Percentiles rank a stretch among this genome's conserved stretches.
These are phyloP conservation scores for Suncus etruscus DNA, from an alignment of 2,113 vertebrate species.

Conservation along the genomic window DNA sequence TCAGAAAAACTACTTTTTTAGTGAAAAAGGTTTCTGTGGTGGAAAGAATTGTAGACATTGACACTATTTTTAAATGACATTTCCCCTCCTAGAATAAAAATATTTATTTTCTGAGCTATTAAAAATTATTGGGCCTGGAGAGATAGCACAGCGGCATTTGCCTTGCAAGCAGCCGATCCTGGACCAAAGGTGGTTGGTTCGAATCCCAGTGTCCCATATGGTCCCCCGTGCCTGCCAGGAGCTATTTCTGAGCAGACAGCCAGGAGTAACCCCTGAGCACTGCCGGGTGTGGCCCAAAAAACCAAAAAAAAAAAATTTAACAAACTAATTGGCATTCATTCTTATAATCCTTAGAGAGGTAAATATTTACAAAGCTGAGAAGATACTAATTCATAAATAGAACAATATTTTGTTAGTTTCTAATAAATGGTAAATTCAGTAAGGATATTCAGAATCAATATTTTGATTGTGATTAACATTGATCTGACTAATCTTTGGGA, in stretches of 20 bases:
- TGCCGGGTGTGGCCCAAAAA: no score
- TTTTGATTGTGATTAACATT: conserved; percentile 76
- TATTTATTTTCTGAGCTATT: conserved; percentile 71
- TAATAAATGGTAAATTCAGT: conserved; percentile 83
- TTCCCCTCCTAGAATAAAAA: conserved; percentile 60
- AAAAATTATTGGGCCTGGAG: no score
- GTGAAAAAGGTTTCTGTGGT: conserved; percentile 28
- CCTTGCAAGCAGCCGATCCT: no score
- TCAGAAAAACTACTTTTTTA: conserved; percentile 65
- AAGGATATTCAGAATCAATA: conserved; percentile 77
- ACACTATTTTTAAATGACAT: conserved; percentile 64
- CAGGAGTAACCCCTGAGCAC: no score
- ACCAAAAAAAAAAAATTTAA: no score
- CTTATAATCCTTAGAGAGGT: conserved; percentile 73
- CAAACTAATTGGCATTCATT: conserved; percentile 78
- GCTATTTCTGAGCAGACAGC: no score
- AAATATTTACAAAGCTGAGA: conserved; percentile 84
- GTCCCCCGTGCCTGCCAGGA: no score
- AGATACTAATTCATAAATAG: conserved; percentile 82
- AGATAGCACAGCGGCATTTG: no score
- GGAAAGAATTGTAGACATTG: conserved; percentile 77
- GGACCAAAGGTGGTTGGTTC: no score
- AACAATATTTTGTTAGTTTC: conserved; percentile 80
- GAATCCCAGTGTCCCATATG: no score
- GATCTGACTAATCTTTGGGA: conserved; percentile 80